Evolutionary conservation across 2,797 vertebrate species (phyloP), one percentile per base, ranked within the genome.

Genomic region (Onychomys arenicola): DNA sequence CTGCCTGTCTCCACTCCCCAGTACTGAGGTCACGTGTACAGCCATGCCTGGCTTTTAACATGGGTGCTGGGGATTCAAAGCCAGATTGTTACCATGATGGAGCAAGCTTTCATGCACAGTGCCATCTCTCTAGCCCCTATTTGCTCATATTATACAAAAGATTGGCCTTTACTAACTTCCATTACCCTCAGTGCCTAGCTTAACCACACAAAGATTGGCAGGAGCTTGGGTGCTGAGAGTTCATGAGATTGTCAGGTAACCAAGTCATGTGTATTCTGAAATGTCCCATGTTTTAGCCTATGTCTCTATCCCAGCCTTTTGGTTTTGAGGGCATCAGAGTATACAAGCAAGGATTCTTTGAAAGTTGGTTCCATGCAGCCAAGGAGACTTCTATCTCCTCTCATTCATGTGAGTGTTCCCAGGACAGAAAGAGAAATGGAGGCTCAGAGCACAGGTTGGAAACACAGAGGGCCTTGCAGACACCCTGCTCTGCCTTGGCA

Each of bases 71-170:
- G 14, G n/a, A 87, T 55, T 87, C 49, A 40, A 40, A 71, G 34
- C 12, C 65, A 71, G 65, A 34, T 37, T 14, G 32, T n/a, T 71
- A 37, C 37, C 23, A n/a, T 71, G 27, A 37, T 27, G 34, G n/a
- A 37, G 84, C 32, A 86, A 55, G 2, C 34, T 16, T 37, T 17
- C 13, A 37, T 27, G 23, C 84, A 17, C 65, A 37, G 32, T 17
- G 14, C 8, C 84, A 71, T 37, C 46, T 52, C 65, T 17, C 84
- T 27, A 71, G 2, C 0, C 46, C 46, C 34, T 55, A 52, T 94
- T 97, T 78, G 89, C 88, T 98, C 93, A 97, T 98, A 98, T 97
- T 88, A 86, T 94, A 78, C 37, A 91, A 80, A 29, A 98, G 23
- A 97, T 32, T 97, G 93, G 11, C 94, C 97, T 95, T 96, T 93